Conservation (phyloP, 2,797 vertebrate genomes). For the Acipenser ruthenus region DNA sequence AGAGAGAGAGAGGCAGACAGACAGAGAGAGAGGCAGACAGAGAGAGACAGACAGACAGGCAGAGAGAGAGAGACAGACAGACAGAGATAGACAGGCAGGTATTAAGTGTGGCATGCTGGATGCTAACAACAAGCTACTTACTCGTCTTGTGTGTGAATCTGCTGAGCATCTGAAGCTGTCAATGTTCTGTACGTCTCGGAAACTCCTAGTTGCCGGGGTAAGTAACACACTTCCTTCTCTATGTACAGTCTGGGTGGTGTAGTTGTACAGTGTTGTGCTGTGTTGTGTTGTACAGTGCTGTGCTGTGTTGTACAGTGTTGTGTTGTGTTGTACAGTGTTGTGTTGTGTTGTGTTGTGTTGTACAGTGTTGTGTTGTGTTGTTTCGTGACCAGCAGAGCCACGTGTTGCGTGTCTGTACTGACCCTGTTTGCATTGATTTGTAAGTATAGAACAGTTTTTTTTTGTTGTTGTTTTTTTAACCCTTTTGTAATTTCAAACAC, state of each 20-base stretch:
- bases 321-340: too few species aligned
- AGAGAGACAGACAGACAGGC: neutral
- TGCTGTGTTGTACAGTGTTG: too few species aligned
- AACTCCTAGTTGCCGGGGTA: conserved; percentile 65
- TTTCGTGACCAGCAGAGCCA: too few species aligned
- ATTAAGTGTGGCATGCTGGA: conserved; percentile 80
- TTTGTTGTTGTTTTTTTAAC: too few species aligned
- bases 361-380: too few species aligned
- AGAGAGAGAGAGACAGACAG: conserved; percentile 1
- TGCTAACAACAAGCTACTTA: conserved; percentile 95
- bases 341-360: too few species aligned
- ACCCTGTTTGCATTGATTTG: too few species aligned
- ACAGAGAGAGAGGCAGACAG: neutral
- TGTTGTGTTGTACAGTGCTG: too few species aligned
- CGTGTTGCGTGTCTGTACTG: too few species aligned
- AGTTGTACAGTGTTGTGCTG: neutral
- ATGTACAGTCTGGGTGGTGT: neutral
- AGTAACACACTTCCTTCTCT: conserved; percentile 67
- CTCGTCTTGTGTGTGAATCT: conserved; percentile 76
- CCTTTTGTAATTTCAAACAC: too few species aligned
- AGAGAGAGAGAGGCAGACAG: neutral
- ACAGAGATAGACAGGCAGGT: conserved; percentile 23
- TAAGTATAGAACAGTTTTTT: too few species aligned
- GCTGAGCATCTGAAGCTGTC: conserved; percentile 72
- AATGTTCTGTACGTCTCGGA: conserved; percentile 71